Conservation (phyloP, 2,888 invertebrate genomes). For the Cephus nigrinus region DNA sequence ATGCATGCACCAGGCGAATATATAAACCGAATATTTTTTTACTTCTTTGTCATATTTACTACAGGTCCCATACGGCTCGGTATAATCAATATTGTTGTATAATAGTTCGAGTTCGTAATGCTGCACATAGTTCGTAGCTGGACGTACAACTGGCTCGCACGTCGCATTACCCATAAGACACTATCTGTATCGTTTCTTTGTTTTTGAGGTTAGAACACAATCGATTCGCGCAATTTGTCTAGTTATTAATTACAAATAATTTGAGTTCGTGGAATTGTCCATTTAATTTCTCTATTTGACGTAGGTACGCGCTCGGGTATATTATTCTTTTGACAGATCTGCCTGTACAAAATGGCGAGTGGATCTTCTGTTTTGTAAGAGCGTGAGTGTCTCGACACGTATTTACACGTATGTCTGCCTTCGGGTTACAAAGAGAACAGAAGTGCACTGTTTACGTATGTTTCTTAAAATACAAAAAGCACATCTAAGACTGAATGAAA, state of each 20-base stretch:
- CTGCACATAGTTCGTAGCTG: not conserved
- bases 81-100: not conserved
- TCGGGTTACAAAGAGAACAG: not conserved
- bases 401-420: not conserved
- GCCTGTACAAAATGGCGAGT: not conserved
- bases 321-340: not conserved
- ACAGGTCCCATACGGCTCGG: not conserved
- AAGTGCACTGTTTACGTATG: not conserved
- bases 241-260: not conserved
- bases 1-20: not conserved
- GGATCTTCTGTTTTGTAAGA: not conserved
- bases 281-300: not conserved
- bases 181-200: not conserved
- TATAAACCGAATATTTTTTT: not conserved
- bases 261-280: not conserved
- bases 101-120: not conserved
- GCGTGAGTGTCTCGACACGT: not conserved
- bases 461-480: not conserved
- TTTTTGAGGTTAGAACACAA: not conserved
- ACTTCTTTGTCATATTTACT: not conserved
- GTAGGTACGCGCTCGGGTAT: not conserved
- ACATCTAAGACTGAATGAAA: not conserved
- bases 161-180: not conserved
- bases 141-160: not conserved
- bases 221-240: too few relatives aligned